A percentile compares a stretch with the other conserved stretches of the same genome.
These are phyloP conservation scores for Lutraria rhynchaena DNA, from an alignment of 1,140 invertebrate genomes.

Conservation along the genomic window DNA sequence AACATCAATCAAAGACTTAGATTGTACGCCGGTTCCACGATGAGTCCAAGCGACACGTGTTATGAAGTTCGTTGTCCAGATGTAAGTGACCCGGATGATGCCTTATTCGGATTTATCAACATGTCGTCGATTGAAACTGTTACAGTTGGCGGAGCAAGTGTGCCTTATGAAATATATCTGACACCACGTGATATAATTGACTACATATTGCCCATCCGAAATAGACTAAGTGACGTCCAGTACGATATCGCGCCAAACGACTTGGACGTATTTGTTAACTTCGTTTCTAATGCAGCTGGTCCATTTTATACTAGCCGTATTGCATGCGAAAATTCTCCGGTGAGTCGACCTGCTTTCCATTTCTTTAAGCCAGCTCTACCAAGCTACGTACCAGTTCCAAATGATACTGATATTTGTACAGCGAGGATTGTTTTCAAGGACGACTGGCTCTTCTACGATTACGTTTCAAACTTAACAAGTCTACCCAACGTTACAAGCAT, in stretches of 20 bases:
- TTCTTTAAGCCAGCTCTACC: conserved; percentile 17
- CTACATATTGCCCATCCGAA: not conserved
- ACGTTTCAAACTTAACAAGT: not conserved
- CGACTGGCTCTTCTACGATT: not conserved
- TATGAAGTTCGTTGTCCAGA: no score
- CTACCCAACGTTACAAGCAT: not conserved
- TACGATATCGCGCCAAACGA: conserved; percentile 15
- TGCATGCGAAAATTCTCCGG: not conserved
- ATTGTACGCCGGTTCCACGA: conserved; percentile 17
- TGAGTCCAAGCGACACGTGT: no score
- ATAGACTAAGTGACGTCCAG: not conserved
- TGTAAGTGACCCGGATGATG: not conserved
- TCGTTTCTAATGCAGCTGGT: not conserved
- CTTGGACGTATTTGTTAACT: conserved; percentile 6
- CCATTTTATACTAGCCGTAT: not conserved
- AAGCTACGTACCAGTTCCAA: conserved; percentile 11
- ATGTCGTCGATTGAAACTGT: conserved; percentile 34
- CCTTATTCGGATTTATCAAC: not conserved
- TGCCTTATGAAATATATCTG: conserved; percentile 2
- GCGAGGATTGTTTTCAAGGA: not conserved
- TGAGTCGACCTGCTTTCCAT: conserved; percentile 25
- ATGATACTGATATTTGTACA: conserved; percentile 26
- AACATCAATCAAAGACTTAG: conserved; percentile 3
- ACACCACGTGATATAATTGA: not conserved
- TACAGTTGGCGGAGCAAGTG: conserved; percentile 1